A percentile compares a stretch with the other conserved stretches of the same genome.
These are phyloP conservation scores for Trichomycterus rosablanca DNA, from an alignment of 2,113 vertebrate genomes.

Conservation along the genomic window DNA sequence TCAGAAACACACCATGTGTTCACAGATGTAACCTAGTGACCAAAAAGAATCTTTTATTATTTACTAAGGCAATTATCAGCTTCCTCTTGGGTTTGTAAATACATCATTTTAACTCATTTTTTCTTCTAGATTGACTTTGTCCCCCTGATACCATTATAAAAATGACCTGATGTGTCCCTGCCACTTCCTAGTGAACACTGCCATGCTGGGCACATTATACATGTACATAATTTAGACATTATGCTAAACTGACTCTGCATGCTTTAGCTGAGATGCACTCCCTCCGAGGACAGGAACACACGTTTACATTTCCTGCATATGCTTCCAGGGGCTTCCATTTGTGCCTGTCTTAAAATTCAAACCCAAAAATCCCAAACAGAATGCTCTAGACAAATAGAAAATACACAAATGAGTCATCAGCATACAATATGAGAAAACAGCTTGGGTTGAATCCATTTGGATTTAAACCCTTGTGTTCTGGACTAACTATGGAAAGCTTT, in stretches of 20 bases:
- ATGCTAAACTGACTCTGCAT: constrained; percentile 15
- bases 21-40: no score
- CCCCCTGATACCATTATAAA: constrained; percentile 4
- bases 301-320: no score
- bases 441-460: no score
- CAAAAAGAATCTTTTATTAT: neutral
- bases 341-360: no score
- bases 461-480: no score
- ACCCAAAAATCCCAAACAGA: no score
- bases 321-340: no score
- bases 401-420: no score
- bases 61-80: constrained; percentile 23
- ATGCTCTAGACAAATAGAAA: no score
- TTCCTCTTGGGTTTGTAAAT: constrained; percentile 14
- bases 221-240: constrained; percentile 24
- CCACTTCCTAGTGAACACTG: neutral
- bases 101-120: neutral
- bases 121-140: neutral
- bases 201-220: constrained; percentile 18
- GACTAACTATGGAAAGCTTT: neutral
- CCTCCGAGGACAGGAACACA: constrained; percentile 11
- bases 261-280: neutral
- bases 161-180: constrained; percentile 12
- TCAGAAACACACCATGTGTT: neutral
- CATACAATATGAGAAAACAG: no score